A percentile compares a stretch with the other conserved stretches of the same genome.
phyloP scores from a whole-genome alignment of 2,113 vertebrate genomes.

The Prionailurus viverrinus region DNA sequence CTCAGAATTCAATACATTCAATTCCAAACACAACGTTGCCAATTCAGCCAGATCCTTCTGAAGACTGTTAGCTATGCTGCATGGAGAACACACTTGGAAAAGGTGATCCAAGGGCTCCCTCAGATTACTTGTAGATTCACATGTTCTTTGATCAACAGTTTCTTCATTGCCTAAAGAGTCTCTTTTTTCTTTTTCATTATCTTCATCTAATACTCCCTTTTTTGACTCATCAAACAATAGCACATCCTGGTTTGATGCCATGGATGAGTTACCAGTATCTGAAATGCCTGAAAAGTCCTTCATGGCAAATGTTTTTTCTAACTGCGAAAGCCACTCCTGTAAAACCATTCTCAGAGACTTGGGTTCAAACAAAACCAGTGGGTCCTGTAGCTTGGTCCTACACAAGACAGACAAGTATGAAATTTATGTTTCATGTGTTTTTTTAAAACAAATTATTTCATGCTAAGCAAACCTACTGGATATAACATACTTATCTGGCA shows the following conservation, averaged over 20 bases:
- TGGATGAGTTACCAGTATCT: background rate
- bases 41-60: constrained; percentile 89
- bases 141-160: background rate
- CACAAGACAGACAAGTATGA: constrained; percentile 51
- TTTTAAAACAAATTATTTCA: constrained; percentile 48
- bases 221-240: constrained; percentile 55
- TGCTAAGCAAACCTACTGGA: constrained; percentile 51
- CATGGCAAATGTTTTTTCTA: constrained; percentile 90
- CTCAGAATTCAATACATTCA: constrained; percentile 87
- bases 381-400: constrained; percentile 94
- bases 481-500: background rate
- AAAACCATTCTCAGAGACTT: constrained; percentile 87
- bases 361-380: constrained; percentile 93
- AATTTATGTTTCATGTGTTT: constrained; percentile 5
- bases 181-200: constrained; percentile 25
- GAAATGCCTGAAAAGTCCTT: constrained; percentile 62
- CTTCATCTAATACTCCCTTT: constrained; percentile 67
- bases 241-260: constrained; percentile 31
- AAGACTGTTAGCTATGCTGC: constrained; percentile 85
- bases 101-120: background rate
- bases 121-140: background rate
- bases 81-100: constrained; percentile 87
- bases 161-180: constrained; percentile 45
- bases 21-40: constrained; percentile 92
- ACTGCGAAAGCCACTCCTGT: constrained; percentile 90